These are phyloP conservation scores for Ectropis crepuscularia DNA, from an alignment of 2,888 invertebrate species.

Conservation along the genomic window DNA sequence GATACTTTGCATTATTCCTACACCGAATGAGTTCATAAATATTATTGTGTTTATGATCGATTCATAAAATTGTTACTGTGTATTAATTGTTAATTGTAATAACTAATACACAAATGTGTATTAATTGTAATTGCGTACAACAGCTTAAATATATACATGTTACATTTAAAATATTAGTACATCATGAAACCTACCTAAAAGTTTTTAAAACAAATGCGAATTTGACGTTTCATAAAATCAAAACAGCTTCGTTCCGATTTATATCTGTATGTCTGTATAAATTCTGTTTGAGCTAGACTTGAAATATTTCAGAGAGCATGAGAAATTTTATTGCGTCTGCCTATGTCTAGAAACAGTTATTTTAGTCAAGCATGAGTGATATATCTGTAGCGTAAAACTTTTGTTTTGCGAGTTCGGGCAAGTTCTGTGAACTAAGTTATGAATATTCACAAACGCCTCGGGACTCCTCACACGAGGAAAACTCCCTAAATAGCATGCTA, in stretches of 20 bases:
- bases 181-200: too few species aligned
- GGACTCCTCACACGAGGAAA: conserved; percentile 62
- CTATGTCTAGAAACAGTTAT: conserved; percentile 46
- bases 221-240: too few species aligned
- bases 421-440: conserved; percentile 63
- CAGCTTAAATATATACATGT: too few species aligned
- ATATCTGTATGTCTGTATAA: neutral
- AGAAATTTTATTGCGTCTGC: conserved; percentile 23
- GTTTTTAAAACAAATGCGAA: too few species aligned
- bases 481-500: conserved; percentile 63
- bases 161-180: too few species aligned
- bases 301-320: conserved; percentile 9
- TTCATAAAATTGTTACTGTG: too few species aligned
- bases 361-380: conserved; percentile 50
- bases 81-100: too few species aligned
- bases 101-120: too few species aligned
- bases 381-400: conserved; percentile 56
- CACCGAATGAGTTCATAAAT: too few species aligned
- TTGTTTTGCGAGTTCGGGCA: conserved; percentile 42
- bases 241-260: neutral
- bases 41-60: too few species aligned
- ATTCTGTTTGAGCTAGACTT: neutral
- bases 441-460: conserved; percentile 72
- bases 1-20: too few species aligned
- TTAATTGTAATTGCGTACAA: too few species aligned